Conservation (phyloP, 2,113 vertebrate genomes). For the Euleptes europaea region DNA sequence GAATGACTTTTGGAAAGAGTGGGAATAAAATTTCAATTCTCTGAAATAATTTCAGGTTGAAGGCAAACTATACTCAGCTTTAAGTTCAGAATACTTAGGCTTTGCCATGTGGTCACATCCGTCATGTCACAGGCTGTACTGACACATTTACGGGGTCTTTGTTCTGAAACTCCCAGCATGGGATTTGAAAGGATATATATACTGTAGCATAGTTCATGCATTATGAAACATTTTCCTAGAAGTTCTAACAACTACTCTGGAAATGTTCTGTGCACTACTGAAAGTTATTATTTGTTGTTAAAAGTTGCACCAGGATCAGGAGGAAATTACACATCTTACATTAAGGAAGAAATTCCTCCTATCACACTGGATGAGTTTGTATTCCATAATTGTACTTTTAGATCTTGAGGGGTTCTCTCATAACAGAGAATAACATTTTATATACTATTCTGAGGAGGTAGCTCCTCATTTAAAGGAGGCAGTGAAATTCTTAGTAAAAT, state of each 20-base stretch:
- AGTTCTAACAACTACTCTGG: conserved; percentile 17
- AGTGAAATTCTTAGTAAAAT: not conserved
- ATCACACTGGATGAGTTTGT: not conserved
- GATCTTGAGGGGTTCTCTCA: not conserved
- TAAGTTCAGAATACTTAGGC: not conserved
- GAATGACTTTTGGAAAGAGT: not conserved
- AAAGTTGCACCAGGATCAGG: not conserved
- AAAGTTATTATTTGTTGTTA: conserved; percentile 15
- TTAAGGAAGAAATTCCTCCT: not conserved
- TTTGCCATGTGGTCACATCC: not conserved
- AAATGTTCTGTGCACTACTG: not conserved
- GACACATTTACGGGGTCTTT: not conserved
- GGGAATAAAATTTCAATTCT: not conserved
- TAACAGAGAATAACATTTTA: not conserved
- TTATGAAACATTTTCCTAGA: conserved; percentile 38
- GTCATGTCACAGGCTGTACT: accelerated
- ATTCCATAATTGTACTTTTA: not conserved
- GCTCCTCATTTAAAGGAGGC: not conserved
- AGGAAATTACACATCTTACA: not conserved
- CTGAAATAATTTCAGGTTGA: not conserved
- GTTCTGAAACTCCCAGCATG: not conserved
- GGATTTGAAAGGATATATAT: conserved; percentile 9
- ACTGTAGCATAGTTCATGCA: not conserved
- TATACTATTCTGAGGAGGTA: not conserved
- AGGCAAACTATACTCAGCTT: not conserved